Evolutionary conservation across 2,113 vertebrate species (phyloP), one percentile per base, ranked within the genome.

Genomic region (Cololabis saira): DNA sequence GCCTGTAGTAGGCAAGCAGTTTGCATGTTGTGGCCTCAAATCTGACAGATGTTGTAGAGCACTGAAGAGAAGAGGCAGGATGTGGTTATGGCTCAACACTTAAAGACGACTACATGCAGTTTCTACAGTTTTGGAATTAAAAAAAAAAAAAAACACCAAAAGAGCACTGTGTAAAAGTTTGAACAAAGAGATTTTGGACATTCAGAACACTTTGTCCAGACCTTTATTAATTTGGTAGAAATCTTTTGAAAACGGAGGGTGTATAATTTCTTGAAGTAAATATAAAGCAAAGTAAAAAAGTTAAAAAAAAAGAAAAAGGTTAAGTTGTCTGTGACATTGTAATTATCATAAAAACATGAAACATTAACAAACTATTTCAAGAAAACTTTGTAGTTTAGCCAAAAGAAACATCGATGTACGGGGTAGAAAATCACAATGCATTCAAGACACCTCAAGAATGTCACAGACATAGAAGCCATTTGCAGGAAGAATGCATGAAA

Each of bases 71-170:
- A 61, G 69, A 80, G 71, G 66, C 86, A 90, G 90, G 89, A 90
- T 90, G 90, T 90, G 89, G 89, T 90, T 82, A 78, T 77, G 78
- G 80, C 76, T 86, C 81, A 85, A 80, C 82, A 56, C 47, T 54
- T 61, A 7, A 33, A 76, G 64, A 52, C 54, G 18, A 50, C 62
- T 50, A 53, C 66, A 37, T 37, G 33, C 33, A 37, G 33, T 37
- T 7, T 37, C 33, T 37, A 7, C 33, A 37, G 33, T 2, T 47
- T 14, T 17, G 8, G 17, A 18, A 18, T 10, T n/a, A 17, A 45
- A 17, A 17, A 45, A 8, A 17, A 17, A 11, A 43, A 43, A 43
- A 37, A 7, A 37, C 33, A 30, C 33, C 3, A 37, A 37, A 37
- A 9, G 33, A 37, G 10, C 33, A 37, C 3, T 7, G 10, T 37